Conservation (phyloP, 2,797 vertebrate genomes). For the Alfaro cultratus region DNA sequence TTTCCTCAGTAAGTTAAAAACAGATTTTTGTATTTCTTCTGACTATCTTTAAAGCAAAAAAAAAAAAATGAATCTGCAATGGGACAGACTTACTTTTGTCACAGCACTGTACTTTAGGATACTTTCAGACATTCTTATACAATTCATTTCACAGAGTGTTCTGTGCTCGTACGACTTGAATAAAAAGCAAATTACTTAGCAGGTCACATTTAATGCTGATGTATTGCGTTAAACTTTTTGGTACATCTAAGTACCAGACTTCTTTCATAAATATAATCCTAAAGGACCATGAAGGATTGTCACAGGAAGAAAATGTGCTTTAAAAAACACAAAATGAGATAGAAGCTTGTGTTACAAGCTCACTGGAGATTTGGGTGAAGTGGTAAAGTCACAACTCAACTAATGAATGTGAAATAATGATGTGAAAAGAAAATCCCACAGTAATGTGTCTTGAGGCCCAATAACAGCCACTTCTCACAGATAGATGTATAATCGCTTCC, state of each 20-base stretch:
- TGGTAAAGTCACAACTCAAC: not conserved
- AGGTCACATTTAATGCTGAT: not conserved
- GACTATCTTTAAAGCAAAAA: not conserved
- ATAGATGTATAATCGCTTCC: constrained; percentile 82
- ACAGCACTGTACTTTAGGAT: not conserved
- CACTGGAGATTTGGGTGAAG: not conserved
- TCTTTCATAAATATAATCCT: constrained; percentile 84
- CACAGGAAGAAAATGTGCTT: constrained; percentile 80
- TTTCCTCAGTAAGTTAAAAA: not conserved
- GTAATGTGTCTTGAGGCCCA: constrained; percentile 82
- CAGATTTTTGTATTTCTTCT: not conserved
- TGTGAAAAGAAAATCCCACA: constrained; percentile 62
- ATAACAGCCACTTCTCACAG: constrained; percentile 85
- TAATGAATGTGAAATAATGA: not conserved
- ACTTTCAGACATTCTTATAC: not conserved
- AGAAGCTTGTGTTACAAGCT: not conserved
- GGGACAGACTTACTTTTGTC: not conserved
- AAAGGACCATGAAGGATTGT: constrained; percentile 81
- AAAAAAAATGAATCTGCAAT: not conserved
- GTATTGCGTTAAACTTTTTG: not conserved
- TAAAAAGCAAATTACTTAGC: not conserved
- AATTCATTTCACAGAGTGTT: not conserved
- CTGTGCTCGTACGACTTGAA: not conserved
- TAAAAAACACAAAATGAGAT: constrained; percentile 62
- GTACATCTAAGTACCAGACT: constrained; percentile 82